Base-by-base conservation (phyloP, 1,140 invertebrate species). In the Solenopsis fugax region DNA sequence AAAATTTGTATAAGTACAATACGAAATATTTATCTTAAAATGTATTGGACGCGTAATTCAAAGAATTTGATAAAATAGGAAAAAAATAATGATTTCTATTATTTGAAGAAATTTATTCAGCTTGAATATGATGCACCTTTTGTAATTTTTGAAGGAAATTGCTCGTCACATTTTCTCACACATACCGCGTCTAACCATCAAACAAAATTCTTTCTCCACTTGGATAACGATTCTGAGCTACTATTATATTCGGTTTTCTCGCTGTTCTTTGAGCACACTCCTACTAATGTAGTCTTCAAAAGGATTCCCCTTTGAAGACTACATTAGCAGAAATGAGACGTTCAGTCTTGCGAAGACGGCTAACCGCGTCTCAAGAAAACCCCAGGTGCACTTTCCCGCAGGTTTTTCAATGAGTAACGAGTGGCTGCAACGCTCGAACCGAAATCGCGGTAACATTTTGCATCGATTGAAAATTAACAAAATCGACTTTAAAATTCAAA, bases 311-410 rank as follows among this genome's bases (percentile, higher is more conserved):
- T 80, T 80, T 69, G 77, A 80, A 69, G 62, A 37, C 29, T 62
- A 77, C 56, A 77, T 62, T 78, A 65, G 24, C 29, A 67, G 48
- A 80, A 80, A 69, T 69, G 48, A 69, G 64, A 69, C 45, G 29
- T 10, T 77, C 16, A 24, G 24, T 64, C 41, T 64, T 77, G 37
- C 56, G n/a, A 7, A 65, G 37, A 29, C 58, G 58, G 48, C n/a
- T 69, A 80, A 52, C 48, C 62, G 56, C 24, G 45, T 41, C 45
- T 69, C 24, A 21, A 80, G 62, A 48, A 69, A 69, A 48, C 67
- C 12, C 10, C 41, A 67, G 13, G 7, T 78, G 60, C 45, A 67
- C 18, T 67, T 48, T 78, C 13, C 18, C 76, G 41, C 58, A 48
- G 13, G 7, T 37, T 37, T 80, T 80, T 80, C 67, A 80, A 80